Percentiles rank a stretch among this genome's conserved stretches.
Conservation (phyloP, 2,797 vertebrate genomes). For the Myotis myotis region DNA sequence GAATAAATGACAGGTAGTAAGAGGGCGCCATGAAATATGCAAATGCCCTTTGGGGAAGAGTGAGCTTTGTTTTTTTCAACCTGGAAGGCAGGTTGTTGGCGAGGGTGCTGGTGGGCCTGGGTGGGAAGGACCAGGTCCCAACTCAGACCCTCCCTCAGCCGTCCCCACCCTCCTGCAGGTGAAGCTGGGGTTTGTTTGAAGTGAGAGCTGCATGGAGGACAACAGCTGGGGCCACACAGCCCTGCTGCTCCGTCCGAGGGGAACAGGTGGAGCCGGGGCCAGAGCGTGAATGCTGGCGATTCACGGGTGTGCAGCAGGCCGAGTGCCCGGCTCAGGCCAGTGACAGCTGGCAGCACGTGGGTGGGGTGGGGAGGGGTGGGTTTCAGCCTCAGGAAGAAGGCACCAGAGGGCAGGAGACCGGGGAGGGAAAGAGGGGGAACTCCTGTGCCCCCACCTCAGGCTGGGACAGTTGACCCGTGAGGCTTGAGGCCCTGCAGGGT, state of each 20-base stretch:
- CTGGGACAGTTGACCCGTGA: neutral
- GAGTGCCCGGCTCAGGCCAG: constrained; percentile 55
- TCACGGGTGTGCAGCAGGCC: constrained; percentile 50
- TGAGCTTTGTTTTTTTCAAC: neutral
- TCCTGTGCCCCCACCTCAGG: too few species aligned
- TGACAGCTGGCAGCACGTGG: constrained; percentile 73
- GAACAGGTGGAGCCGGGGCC: constrained; percentile 74
- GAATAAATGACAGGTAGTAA: neutral
- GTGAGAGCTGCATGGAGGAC: constrained; percentile 53
- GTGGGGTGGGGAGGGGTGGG: neutral
- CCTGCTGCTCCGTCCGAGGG: constrained; percentile 48
- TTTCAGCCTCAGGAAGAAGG: neutral
- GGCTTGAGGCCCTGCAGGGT: neutral
- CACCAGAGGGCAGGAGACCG: neutral
- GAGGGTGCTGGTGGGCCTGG: neutral
- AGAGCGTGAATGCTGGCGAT: constrained; percentile 65
- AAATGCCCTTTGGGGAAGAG: neutral
- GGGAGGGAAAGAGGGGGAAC: neutral
- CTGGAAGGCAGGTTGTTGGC: neutral
- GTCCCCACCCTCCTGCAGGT: neutral
- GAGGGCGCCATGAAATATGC: neutral
- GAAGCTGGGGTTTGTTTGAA: constrained; percentile 12
- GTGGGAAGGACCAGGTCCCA: neutral
- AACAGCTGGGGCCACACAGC: constrained; percentile 66
- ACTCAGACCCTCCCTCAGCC: neutral